Base-by-base conservation (phyloP, 2,113 vertebrate species). In the Petrocephalus zakoni region DNA sequence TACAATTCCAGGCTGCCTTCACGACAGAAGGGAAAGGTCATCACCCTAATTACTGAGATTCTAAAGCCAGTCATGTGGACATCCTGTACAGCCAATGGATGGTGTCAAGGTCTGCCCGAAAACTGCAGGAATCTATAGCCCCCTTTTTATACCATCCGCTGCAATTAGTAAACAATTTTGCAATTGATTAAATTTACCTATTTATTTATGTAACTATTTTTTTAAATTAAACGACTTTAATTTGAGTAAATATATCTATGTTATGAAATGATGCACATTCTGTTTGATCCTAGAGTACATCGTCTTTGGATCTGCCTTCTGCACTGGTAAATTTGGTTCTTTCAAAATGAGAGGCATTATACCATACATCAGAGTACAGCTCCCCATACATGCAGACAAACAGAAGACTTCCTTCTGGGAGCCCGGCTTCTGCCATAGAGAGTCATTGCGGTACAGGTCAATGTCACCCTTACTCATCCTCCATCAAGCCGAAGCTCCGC, bases 21-120 rank as follows among this genome's bases (percentile, higher is more conserved):
- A 83, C 81, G 21, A 49, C 11, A 42, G 17, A 47, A n/a, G 22
- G 49, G 7, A 83, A 49, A 83, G 42, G 81, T 49, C 49, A 49
- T 82, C 46, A 49, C 78, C 68, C 78, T 83, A 83, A 83, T 83
- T 83, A 83, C 19, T 78, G 34, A 19, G 37, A 83, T 83, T 49
- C 37, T 83, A 49, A 22, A 83, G 46, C 8, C 22, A n/a, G 49
- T 83, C 37, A 17, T 81, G 75, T 15, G 2, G 75, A 46, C 37
- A 37, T 81, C 75, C 37, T 46, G 37, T 21, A 81, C 75, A 81
- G 34, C 19, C 34, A 19, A 21, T 42, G 75, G 75, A 81, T 13
- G 46, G 0, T 83, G 21, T 83, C 8, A 42, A 42, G 72, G 34
- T 78, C 72, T 78, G 13, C 5, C 22, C 8, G 58, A 61, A 61